Conservation (phyloP, 2,113 vertebrate species). For the Cyphomyrus plagiostoma region DNA sequence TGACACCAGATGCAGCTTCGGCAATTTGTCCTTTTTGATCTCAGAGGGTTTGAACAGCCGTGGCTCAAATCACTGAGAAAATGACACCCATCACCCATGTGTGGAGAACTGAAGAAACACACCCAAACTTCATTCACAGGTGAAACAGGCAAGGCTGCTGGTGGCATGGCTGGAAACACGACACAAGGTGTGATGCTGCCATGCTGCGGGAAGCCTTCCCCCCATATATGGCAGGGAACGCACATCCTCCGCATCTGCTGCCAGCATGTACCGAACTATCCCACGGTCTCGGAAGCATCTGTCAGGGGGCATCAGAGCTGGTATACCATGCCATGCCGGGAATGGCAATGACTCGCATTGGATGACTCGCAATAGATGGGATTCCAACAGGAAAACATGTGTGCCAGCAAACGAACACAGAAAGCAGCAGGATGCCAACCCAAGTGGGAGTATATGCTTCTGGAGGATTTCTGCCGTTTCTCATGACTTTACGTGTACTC, state of each 20-base stretch:
- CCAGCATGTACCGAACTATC: background rate
- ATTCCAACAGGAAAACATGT: background rate
- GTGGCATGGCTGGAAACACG: background rate
- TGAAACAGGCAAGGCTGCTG: background rate
- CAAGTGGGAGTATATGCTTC: background rate
- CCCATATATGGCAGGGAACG: background rate
- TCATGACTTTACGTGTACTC: constrained; percentile 36
- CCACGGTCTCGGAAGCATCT: background rate
- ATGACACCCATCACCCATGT: background rate
- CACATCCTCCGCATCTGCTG: background rate
- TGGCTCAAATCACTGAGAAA: background rate
- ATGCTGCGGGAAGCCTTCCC: background rate
- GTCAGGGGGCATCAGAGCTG: constrained; percentile 17
- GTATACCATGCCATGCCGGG: background rate
- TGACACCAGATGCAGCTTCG: background rate
- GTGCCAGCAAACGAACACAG: background rate
- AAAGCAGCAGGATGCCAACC: background rate
- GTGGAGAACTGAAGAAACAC: background rate
- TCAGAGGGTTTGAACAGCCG: background rate
- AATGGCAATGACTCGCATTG: background rate
- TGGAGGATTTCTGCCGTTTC: background rate
- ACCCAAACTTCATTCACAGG: background rate
- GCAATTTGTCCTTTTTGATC: background rate
- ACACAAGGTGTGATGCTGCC: background rate
- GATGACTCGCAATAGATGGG: background rate